Base-by-base conservation (phyloP, 2,888 invertebrate species). In the Watsonalla binaria region DNA sequence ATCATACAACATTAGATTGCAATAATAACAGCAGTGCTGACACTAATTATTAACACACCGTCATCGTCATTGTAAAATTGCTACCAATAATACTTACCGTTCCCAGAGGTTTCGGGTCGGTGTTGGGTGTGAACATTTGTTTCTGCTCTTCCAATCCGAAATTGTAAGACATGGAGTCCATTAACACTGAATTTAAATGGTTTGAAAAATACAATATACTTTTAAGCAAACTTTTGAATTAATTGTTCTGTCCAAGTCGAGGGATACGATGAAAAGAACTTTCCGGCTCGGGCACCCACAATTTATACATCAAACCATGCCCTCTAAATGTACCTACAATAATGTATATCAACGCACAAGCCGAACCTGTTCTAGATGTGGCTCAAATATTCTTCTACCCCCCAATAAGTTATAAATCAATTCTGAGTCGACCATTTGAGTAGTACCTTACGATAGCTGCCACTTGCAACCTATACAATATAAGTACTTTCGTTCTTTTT, bases 131-230 rank as follows among this genome's bases (percentile, higher is more conserved):
- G 65, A 84, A 84, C 54, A 80, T 76, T 4, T 78, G 64, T 59
- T 78, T 85, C 14, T 70, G 72, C 39, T 84, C 84, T 42, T 82
- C 83, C 62, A 76, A 67, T 56, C 65, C 70, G 57, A 65, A 82
- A 63, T 77, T 78, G 51, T 66, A 79, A 35, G 77, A 64, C 61
- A 77, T 66, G 11, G 76, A 68, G 56, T 81, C 76, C 78, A 84
- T 77, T 55, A 11, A 42, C 42, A 42, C 42, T 11, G 11, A 8
- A 37, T 37, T 1, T 37, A 6, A 37, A 37, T 37, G 6, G 6
- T 8, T 11, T 39, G 8, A 39, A 11, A 11, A 42, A 8, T 42
- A 42, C 11, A 42, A 42, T 42, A 11, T 42, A 11, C 11, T 42
- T 11, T 11, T 11, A 42, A 42, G 4, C 11, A 42, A 1, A 11